These are phyloP conservation scores for Paramisgurnus dabryanus DNA, from an alignment of 2,113 vertebrate genomes.

Conservation along the genomic window DNA sequence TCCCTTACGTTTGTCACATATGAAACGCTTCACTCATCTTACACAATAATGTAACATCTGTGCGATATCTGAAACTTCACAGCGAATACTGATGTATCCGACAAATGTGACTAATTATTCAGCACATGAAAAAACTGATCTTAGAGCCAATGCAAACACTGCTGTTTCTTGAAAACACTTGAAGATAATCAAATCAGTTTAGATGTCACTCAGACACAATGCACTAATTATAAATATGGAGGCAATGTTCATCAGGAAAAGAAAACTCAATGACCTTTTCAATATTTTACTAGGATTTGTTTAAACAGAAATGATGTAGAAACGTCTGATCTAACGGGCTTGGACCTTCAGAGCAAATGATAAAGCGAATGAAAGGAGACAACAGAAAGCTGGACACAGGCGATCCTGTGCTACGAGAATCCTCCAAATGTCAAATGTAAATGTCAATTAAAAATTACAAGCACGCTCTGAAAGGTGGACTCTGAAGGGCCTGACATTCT, in stretches of 20 bases:
- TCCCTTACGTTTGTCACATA: no score
- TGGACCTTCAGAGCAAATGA: conserved; percentile 51
- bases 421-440: conserved; percentile 85
- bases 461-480: conserved; percentile 78
- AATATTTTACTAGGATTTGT: conserved; percentile 55
- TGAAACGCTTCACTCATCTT: background rate
- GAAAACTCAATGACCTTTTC: conserved; percentile 58
- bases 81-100: no score
- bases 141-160: conserved; percentile 51
- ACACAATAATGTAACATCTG: no score
- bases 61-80: no score
- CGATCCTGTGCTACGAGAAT: conserved; percentile 55
- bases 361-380: conserved; percentile 62
- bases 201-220: conserved; percentile 70
- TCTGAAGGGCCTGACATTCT: conserved; percentile 78
- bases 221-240: conserved; percentile 66
- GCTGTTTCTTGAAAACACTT: conserved; percentile 66
- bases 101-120: no score
- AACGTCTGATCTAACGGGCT: conserved; percentile 61
- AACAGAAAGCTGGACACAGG: conserved; percentile 34
- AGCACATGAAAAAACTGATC: no score
- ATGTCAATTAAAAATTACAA: conserved; percentile 90
- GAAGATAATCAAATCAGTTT: conserved; percentile 74
- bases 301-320: conserved; percentile 27
- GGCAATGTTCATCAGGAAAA: conserved; percentile 58